phyloP scores from a whole-genome alignment of 2,113 vertebrate species.

The Montifringilla adamsi region DNA sequence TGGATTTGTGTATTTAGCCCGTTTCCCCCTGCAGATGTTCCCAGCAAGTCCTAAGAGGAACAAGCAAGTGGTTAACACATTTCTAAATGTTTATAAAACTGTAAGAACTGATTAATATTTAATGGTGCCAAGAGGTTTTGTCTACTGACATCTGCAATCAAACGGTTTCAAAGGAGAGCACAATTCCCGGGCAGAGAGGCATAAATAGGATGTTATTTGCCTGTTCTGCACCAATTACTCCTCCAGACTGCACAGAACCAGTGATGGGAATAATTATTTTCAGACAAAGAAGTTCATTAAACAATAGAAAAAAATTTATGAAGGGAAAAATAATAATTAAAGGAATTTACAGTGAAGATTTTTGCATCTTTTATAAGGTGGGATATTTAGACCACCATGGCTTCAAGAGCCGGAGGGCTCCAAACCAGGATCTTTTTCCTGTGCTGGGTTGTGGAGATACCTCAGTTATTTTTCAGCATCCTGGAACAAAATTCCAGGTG shows the following conservation, averaged over 20 bases:
- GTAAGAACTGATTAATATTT: conserved; percentile 45
- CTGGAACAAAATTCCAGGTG: not conserved
- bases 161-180: not conserved
- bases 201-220: conserved; percentile 14
- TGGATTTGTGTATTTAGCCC: not conserved
- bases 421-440: not conserved
- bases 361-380: not conserved
- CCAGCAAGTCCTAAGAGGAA: not conserved
- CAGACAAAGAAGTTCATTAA: not conserved
- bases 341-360: not conserved
- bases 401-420: not conserved
- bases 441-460: accelerated
- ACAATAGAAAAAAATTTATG: not conserved
- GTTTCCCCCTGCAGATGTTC: conserved; percentile 23
- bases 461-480: not conserved
- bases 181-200: not conserved
- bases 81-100: conserved; percentile 54
- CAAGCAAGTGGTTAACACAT: conserved; percentile 15
- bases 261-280: conserved; percentile 20
- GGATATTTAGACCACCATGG: accelerated
- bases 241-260: not conserved
- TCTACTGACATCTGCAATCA: conserved; percentile 51
- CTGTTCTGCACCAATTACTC: conserved; percentile 30
- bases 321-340: conserved; percentile 20
- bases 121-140: conserved; percentile 56